Evolutionary conservation across 2,113 vertebrate genomes (phyloP).

Genomic region (Alectura lathami): DNA sequence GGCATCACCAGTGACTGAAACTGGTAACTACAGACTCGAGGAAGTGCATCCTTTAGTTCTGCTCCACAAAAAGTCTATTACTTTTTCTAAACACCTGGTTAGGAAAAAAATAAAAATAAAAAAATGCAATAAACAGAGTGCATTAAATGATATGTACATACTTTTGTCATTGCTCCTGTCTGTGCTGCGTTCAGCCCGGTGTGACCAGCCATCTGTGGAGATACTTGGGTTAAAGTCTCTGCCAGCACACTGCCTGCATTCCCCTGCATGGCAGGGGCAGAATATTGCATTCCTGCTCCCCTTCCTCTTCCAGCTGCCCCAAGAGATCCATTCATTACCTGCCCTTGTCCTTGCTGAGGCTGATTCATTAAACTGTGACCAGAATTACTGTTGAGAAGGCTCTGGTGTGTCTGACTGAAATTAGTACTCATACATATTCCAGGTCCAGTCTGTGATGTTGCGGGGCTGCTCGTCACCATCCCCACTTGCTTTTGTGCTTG

Average conservation of each 20-base stretch:
- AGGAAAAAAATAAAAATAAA: not conserved
- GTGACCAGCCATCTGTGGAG: constrained; percentile 86
- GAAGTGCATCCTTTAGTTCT: not conserved
- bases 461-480: constrained; percentile 81
- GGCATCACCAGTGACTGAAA: not conserved
- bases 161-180: constrained; percentile 92
- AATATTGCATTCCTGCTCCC: constrained; percentile 88
- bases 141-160: constrained; percentile 70
- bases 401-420: constrained; percentile 87
- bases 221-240: constrained; percentile 91
- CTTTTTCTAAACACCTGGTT: not conserved
- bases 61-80: not conserved
- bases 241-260: constrained; percentile 88
- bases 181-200: constrained; percentile 86
- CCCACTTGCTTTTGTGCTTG: constrained; percentile 89
- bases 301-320: constrained; percentile 88
- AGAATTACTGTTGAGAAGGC: constrained; percentile 90
- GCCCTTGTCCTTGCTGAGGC: constrained; percentile 85
- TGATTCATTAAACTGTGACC: constrained; percentile 89
- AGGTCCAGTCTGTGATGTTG: constrained; percentile 81
- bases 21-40: not conserved
- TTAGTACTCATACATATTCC: constrained; percentile 88
- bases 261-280: constrained; percentile 84
- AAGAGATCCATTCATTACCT: constrained; percentile 93
- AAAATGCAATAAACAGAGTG: not conserved